phyloP scores from a whole-genome alignment of 2,113 vertebrate genomes.

The Callipepla californica region DNA sequence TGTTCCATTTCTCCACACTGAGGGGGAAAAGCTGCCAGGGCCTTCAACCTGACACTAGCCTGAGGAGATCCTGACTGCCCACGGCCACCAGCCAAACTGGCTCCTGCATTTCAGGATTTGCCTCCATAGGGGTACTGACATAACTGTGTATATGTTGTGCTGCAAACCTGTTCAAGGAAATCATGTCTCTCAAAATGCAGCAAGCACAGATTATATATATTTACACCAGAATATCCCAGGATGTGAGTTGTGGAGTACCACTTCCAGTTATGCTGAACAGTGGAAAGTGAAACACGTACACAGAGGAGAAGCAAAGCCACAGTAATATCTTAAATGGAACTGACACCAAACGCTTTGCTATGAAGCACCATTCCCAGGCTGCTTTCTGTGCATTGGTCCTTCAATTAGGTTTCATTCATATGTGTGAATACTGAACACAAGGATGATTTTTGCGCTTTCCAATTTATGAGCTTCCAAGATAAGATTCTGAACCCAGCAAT shows the following conservation, averaged over 20 bases:
- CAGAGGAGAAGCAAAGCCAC: not conserved
- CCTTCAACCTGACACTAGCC: not conserved
- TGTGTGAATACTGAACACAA: not conserved
- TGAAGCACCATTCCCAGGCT: not conserved
- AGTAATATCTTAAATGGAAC: not conserved
- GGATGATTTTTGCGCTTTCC: not conserved
- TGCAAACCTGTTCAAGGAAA: not conserved
- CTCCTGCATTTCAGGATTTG: not conserved
- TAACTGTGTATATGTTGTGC: not conserved
- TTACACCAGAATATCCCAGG: not conserved
- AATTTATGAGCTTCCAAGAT: not conserved
- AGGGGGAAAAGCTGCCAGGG: not conserved
- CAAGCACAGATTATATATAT: not conserved
- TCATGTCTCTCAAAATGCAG: not conserved
- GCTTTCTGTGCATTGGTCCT: not conserved
- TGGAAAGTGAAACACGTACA: not conserved
- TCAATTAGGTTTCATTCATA: not conserved
- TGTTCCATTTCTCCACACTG: not conserved
- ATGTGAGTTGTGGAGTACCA: not conserved
- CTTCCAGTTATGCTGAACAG: not conserved
- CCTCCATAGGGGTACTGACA: not conserved
- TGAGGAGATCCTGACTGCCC: not conserved
- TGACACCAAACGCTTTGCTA: not conserved
- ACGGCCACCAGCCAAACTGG: rapidly evolving
- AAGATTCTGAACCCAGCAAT: not conserved